These are phyloP conservation scores for Cervus canadensis DNA, from an alignment of 2,113 vertebrate species.

Conservation along the genomic window DNA sequence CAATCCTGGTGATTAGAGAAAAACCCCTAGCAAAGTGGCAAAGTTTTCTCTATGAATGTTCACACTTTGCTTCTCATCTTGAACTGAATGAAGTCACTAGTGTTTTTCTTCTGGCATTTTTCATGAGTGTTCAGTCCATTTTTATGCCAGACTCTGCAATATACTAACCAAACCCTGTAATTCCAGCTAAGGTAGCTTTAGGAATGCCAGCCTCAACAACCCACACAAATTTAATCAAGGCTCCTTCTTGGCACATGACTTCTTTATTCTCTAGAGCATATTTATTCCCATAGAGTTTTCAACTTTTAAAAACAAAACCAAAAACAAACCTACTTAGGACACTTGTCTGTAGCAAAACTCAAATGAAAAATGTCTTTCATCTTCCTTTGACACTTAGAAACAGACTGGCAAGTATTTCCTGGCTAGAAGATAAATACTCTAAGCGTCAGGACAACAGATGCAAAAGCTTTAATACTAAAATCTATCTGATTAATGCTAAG, in stretches of 20 bases:
- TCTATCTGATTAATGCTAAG: conserved; percentile 59
- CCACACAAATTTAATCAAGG: conserved; percentile 59
- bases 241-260: not conserved
- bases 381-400: conserved; percentile 57
- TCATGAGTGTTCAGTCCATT: conserved; percentile 22
- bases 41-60: not conserved
- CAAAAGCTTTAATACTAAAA: conserved; percentile 44
- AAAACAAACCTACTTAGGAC: conserved; percentile 2
- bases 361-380: conserved; percentile 67
- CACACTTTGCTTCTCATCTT: not conserved
- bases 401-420: conserved; percentile 49
- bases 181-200: conserved; percentile 7
- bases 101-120: conserved; percentile 57
- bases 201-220: conserved; percentile 39
- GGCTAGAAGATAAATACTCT: conserved; percentile 56
- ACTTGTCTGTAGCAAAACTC: conserved; percentile 61
- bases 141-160: conserved; percentile 28
- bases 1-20: not conserved
- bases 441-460: conserved; percentile 36
- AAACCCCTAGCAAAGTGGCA: not conserved
- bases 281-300: conserved; percentile 56
- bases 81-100: not conserved
- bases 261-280: conserved; percentile 41
- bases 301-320: conserved; percentile 31
- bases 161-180: conserved; percentile 32